phyloP scores from a whole-genome alignment of 2,797 vertebrate genomes.

The Lepidocolaptes lacrymiger region DNA sequence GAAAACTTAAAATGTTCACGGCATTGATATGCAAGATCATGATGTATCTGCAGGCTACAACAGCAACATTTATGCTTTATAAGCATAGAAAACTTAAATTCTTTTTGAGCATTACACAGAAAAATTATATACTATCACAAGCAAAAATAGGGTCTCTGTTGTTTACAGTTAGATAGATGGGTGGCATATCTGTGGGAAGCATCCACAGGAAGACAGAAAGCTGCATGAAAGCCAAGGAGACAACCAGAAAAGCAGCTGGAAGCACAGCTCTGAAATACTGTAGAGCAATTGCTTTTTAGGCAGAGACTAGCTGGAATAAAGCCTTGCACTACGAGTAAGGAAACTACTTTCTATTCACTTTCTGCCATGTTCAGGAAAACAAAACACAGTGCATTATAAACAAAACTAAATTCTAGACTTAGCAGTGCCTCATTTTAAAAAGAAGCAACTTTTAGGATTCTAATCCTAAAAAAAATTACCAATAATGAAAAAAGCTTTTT shows the following conservation, averaged over 20 bases:
- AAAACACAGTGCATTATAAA: neutral
- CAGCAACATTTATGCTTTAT: neutral
- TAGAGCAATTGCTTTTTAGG: constrained; percentile 20
- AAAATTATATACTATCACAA: neutral
- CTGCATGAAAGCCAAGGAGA: neutral
- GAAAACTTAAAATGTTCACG: neutral
- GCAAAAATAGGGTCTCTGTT: neutral
- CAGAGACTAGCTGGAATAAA: constrained; percentile 14
- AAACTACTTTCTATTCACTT: constrained; percentile 20
- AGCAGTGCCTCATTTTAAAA: neutral
- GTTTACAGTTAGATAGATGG: neutral
- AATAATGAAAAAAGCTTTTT: neutral
- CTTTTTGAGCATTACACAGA: neutral
- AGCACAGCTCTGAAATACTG: neutral
- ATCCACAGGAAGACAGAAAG: constrained; percentile 10
- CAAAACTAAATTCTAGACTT: neutral
- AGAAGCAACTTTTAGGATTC: neutral
- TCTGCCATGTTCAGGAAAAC: neutral
- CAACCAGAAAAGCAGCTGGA: constrained; percentile 42
- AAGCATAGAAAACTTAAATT: neutral
- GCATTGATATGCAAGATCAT: neutral
- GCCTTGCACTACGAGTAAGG: neutral
- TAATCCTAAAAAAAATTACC: neutral
- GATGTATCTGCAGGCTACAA: neutral
- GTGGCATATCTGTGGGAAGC: neutral